Conservation (phyloP, 1,140 invertebrate genomes). For the Eriosoma lanigerum region DNA sequence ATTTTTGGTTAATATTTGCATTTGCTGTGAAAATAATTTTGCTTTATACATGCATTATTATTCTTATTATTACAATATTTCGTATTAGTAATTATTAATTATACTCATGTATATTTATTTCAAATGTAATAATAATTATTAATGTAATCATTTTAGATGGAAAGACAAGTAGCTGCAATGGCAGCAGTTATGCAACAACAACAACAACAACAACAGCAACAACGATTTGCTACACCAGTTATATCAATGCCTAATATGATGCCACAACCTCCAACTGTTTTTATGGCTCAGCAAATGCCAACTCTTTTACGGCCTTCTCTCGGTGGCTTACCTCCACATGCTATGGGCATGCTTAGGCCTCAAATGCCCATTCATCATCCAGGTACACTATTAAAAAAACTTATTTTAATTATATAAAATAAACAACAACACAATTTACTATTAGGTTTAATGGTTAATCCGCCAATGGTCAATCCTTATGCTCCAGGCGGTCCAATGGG, state of each 20-base stretch:
- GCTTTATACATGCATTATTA: too few species aligned
- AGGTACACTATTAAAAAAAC: constrained; percentile 23
- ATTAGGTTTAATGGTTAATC: constrained; percentile 68
- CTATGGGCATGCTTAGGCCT: constrained; percentile 47
- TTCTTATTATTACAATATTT: constrained; percentile 10
- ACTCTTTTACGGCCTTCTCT: constrained; percentile 41
- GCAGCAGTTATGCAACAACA: constrained; percentile 48
- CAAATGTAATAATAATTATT: not conserved
- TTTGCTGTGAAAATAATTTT: too few species aligned
- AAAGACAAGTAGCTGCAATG: constrained; percentile 49
- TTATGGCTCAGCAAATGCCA: constrained; percentile 50
- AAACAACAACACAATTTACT: not conserved
- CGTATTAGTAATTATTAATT: not conserved
- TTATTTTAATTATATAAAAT: not conserved
- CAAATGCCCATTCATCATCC: constrained; percentile 50
- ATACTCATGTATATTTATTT: not conserved
- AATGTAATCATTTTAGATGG: constrained; percentile 43
- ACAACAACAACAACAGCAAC: constrained; percentile 41
- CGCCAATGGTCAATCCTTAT: constrained; percentile 68
- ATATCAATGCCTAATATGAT: constrained; percentile 49
- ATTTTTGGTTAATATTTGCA: constrained; percentile 47
- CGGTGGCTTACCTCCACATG: constrained; percentile 41
- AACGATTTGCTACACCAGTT: constrained; percentile 35
- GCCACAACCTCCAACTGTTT: constrained; percentile 43
- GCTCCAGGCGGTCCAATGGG: constrained; percentile 64